Base-by-base conservation (phyloP, 2,113 vertebrate genomes). In the Coptodon bakossiorum region DNA sequence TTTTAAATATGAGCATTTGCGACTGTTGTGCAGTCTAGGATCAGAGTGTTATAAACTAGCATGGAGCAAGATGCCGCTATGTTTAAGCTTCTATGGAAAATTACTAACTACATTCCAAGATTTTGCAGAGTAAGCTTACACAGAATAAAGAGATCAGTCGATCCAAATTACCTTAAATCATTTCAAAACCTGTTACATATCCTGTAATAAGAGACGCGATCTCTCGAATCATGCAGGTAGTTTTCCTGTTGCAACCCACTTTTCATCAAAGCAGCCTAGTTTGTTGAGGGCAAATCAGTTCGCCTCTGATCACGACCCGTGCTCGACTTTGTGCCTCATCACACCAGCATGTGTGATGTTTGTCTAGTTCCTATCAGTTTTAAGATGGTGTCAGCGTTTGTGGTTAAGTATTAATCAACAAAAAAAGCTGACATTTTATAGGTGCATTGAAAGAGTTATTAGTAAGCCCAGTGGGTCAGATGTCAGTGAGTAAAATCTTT, bases 321-420 rank as follows among this genome's bases (percentile, higher is more conserved):
- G 13, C 27, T 12, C 16, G 2, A 27, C 36, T 54, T 45, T 63
- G 14, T 36, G 61, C 36, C 5, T 43, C 16, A 40, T 83, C 19
- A 24, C 22, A 43, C 81, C 10, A 17, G 82, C 27, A 36, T 3
- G 0, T 50, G 24, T 50, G 43, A 76, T 78, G 43, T 78, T 48
- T 52, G 10, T 52, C 48, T 19, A 78, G 45, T n/a, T 31, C 29
- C 6, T 29, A 50, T 52, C 45, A 63, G 36, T 38, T 8, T n/a
- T 5, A 24, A 59, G 54, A 24, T 38, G 54, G 34, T 17, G 12
- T 63, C 29, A 83, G 53, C 43, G 9, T 63, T 82, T 76, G 48
- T 10, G 12, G 63, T 82, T 87, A 36, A 81, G 31, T 73, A 82
- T 82, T 56, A 82, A 86, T 71, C 12, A 36, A 27, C 50, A 66